Conservation (phyloP, 2,113 vertebrate genomes). For the Microtus oregoni region DNA sequence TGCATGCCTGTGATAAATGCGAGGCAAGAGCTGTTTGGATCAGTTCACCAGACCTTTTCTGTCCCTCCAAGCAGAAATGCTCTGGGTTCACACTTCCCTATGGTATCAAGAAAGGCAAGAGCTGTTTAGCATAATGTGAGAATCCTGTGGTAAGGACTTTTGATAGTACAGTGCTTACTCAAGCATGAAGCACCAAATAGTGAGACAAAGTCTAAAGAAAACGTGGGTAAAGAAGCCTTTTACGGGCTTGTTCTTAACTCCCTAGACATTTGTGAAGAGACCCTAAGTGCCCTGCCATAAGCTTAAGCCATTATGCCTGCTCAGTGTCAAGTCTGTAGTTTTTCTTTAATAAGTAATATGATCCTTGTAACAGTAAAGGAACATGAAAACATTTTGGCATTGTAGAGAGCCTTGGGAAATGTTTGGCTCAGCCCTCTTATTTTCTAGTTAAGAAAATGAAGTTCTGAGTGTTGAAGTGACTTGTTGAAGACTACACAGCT, state of each 20-base stretch:
- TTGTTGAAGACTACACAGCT: slow-evolving; percentile 59
- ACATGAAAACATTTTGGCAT: slow-evolving; percentile 44
- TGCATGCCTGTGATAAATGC: neutral
- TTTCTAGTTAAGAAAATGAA: slow-evolving; percentile 69
- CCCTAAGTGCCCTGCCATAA: neutral
- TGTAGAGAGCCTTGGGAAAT: slow-evolving; percentile 51
- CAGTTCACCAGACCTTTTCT: neutral
- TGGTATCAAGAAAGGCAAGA: neutral
- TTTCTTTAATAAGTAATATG: slow-evolving; percentile 4
- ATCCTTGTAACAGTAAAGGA: slow-evolving; percentile 15
- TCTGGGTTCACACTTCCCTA: neutral
- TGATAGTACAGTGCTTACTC: slow-evolving; percentile 20
- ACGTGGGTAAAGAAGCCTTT: neutral
- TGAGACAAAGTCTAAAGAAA: slow-evolving; percentile 12
- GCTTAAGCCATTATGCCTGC: neutral
- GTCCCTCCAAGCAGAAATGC: neutral
- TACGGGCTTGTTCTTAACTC: neutral
- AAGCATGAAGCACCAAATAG: neutral
- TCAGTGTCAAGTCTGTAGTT: neutral
- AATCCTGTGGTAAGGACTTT: slow-evolving; percentile 18
- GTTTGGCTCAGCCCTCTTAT: slow-evolving; percentile 36
- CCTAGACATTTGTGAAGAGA: neutral
- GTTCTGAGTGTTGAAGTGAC: slow-evolving; percentile 56
- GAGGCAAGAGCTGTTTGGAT: neutral
- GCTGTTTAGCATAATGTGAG: neutral